Evolutionary conservation across 2,113 vertebrate species (phyloP), one percentile per base, ranked within the genome.

Genomic region (Phaethornis superciliosus): DNA sequence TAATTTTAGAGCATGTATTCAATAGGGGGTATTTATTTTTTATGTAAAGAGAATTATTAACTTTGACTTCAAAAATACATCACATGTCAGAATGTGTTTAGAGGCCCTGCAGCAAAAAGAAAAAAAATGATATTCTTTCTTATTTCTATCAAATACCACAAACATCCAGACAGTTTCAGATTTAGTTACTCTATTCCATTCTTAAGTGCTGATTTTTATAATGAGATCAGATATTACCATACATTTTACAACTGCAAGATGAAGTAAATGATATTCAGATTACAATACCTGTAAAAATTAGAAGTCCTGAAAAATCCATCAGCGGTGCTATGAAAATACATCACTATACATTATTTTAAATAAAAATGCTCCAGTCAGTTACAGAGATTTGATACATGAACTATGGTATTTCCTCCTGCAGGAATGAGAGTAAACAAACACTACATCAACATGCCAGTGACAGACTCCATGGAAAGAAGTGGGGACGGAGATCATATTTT

Each of bases 31-130:
- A 97, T 98, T 97, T 98, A 97, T 98, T 98, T 97, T 96, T 97
- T 97, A 98, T 93, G 96, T 97, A 98, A 98, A 98, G 97, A 97
- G 97, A 98, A 98, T 98, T 98, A 98, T 98, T 97, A 98, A 98
- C 97, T 97, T 97, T 97, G 97, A 98, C 97, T 98, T 98, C 97
- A 98, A 98, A 98, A 98, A 98, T 97, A 97, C 96, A 97, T 98
- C 97, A 96, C 96, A 95, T 97, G 97, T 98, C 97, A 98, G 95
- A 94, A 97, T 96, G 94, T 97, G 94, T 97, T 97, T 97, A 98
- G 97, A 98, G 91, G 97, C 97, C 98, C 97, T 92, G 90, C 94
- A 98, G 98, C 98, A 96, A 96, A 97, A 97, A 96, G 77, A 86
- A 88, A 96, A 90, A 89, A 95, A 82, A 80, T 71, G 94, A 97